phyloP scores from a whole-genome alignment of 1,140 invertebrate species.

The Metaphire vulgaris region DNA sequence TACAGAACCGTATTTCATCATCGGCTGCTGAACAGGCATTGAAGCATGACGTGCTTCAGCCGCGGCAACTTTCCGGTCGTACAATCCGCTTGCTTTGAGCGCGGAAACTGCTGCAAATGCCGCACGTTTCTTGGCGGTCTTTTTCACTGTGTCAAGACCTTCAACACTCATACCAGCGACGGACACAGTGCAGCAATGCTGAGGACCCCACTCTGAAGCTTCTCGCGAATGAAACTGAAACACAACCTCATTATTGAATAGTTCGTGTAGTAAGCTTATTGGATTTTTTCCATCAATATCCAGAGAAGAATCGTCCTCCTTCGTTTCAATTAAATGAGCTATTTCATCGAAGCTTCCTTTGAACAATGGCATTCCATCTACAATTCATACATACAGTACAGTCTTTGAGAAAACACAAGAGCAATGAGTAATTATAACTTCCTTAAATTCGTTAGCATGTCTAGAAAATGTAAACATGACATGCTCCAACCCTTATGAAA shows the following conservation, averaged over 20 bases:
- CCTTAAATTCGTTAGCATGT: too few relatives aligned
- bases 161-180: neutral
- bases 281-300: neutral
- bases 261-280: neutral
- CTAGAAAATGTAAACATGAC: too few relatives aligned
- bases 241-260: neutral
- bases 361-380: too few relatives aligned
- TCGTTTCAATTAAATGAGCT: too few relatives aligned
- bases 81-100: neutral
- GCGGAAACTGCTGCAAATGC: neutral
- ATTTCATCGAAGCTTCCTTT: too few relatives aligned
- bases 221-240: neutral
- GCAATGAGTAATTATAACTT: too few relatives aligned
- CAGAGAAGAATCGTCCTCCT: too few relatives aligned
- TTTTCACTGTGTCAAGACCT: neutral
- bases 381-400: too few relatives aligned
- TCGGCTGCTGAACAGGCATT: neutral
- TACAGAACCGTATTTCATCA: too few relatives aligned
- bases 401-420: too few relatives aligned
- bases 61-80: neutral
- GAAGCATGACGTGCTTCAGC: neutral
- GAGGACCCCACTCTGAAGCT: neutral
- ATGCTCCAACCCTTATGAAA: too few relatives aligned
- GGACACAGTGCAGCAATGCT: neutral
- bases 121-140: neutral